Percentiles rank a stretch among this genome's conserved stretches.
Conservation (phyloP, 2,797 vertebrate species). For the Tamandua tetradactyla region DNA sequence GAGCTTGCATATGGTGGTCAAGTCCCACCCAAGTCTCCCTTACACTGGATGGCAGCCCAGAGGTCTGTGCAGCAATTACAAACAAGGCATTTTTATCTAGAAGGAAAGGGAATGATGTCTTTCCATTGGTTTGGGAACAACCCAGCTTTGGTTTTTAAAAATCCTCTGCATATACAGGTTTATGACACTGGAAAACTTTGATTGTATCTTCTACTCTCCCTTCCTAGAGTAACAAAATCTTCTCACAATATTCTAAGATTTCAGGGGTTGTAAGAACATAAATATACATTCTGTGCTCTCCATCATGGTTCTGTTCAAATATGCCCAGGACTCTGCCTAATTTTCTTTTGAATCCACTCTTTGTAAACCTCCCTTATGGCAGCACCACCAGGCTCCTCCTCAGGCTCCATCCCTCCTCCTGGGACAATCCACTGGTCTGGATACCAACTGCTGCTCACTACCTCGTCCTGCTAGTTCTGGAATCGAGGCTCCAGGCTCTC, state of each 20-base stretch:
- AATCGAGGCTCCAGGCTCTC: too few relatives aligned
- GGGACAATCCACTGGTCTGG: conserved; percentile 99
- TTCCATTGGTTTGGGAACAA: conserved; percentile 91
- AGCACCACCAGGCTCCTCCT: conserved; percentile 96
- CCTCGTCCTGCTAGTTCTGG: too few relatives aligned
- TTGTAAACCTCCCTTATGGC: conserved; percentile 97
- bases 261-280: conserved; percentile 97
- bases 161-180: conserved; percentile 97
- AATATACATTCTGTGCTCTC: conserved; percentile 98
- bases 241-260: conserved; percentile 98
- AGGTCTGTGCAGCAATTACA: conserved; percentile 91
- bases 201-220: conserved; percentile 97
- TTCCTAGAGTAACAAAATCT: conserved; percentile 95
- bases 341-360: conserved; percentile 97
- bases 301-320: conserved; percentile 99
- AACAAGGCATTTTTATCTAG: conserved; percentile 89
- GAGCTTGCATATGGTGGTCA: conserved; percentile 67
- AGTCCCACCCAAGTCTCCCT: conserved; percentile 86
- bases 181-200: conserved; percentile 95
- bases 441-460: conserved; percentile 98
- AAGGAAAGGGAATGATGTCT: conserved; percentile 88
- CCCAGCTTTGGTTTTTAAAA: conserved; percentile 92
- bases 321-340: conserved; percentile 96
- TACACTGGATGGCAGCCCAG: conserved; percentile 89
- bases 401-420: conserved; percentile 98